These are phyloP conservation scores for Sebastes diaconus DNA, from an alignment of 2,797 vertebrate species.

Conservation along the genomic window DNA sequence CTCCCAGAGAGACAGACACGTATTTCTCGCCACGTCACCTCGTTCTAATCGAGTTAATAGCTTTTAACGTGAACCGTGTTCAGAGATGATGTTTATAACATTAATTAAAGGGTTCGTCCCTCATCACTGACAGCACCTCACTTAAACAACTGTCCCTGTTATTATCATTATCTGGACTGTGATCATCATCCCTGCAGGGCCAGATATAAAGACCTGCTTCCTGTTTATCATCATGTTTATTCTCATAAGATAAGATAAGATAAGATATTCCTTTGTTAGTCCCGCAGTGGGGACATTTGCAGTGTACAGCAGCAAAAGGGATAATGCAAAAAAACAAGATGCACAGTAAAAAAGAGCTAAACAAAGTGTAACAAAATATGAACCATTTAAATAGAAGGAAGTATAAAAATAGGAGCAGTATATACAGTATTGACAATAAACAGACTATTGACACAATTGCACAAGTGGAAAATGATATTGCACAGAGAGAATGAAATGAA, in stretches of 20 bases:
- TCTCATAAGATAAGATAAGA: background rate
- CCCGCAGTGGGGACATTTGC: no score
- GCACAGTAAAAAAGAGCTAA: no score
- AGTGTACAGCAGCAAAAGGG: no score
- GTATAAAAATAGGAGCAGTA: no score
- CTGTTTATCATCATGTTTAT: background rate
- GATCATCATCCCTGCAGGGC: background rate
- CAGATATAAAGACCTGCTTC: background rate
- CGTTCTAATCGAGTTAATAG: constrained; percentile 11
- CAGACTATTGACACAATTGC: no score
- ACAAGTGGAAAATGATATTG: no score
- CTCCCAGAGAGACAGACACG: constrained; percentile 51
- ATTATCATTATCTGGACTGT: background rate
- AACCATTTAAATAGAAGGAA: no score
- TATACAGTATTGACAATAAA: no score
- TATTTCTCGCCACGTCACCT: constrained; percentile 82
- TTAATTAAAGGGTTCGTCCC: background rate
- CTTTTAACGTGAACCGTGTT: background rate
- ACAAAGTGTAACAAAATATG: no score
- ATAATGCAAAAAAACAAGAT: no score
- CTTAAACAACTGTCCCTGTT: accelerated
- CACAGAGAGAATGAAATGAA: no score
- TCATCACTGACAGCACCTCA: background rate
- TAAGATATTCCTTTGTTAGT: no score
- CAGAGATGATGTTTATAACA: accelerated